phyloP scores from a whole-genome alignment of 2,113 vertebrate genomes.

The Chrysemys picta region DNA sequence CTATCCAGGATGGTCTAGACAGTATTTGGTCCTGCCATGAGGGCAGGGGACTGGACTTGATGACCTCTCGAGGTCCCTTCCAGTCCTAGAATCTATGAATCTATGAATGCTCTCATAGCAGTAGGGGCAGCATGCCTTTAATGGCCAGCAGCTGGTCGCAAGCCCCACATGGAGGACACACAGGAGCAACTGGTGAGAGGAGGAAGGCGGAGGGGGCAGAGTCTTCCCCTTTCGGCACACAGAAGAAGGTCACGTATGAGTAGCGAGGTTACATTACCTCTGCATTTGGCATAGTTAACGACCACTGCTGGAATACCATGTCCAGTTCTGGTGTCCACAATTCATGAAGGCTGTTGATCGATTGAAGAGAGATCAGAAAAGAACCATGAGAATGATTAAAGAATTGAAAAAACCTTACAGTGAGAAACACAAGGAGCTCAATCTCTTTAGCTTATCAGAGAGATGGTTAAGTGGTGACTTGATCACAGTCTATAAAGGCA shows the following conservation, averaged over 20 bases:
- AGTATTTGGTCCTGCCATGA: too few relatives aligned
- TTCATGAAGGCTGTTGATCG: background rate
- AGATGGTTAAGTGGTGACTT: background rate
- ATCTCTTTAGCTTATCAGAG: background rate
- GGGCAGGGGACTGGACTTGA: too few relatives aligned
- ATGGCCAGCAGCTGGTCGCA: background rate
- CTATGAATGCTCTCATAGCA: background rate
- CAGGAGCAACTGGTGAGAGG: background rate
- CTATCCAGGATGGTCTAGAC: too few relatives aligned
- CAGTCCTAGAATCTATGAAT: too few relatives aligned
- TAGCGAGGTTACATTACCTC: background rate
- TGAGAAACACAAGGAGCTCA: background rate
- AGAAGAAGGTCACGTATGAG: background rate
- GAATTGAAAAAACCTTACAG: slow-evolving; percentile 16
- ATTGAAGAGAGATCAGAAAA: background rate
- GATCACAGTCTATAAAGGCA: background rate
- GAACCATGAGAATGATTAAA: background rate
- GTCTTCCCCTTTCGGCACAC: background rate
- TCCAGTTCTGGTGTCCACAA: background rate
- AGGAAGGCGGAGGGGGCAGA: background rate
- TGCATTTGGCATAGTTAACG: background rate
- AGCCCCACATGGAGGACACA: background rate
- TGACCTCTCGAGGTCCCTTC: too few relatives aligned
- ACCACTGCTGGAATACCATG: background rate
- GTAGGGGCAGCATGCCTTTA: background rate